phyloP scores from a whole-genome alignment of 1,140 invertebrate genomes.

The Heliconius himera region DNA sequence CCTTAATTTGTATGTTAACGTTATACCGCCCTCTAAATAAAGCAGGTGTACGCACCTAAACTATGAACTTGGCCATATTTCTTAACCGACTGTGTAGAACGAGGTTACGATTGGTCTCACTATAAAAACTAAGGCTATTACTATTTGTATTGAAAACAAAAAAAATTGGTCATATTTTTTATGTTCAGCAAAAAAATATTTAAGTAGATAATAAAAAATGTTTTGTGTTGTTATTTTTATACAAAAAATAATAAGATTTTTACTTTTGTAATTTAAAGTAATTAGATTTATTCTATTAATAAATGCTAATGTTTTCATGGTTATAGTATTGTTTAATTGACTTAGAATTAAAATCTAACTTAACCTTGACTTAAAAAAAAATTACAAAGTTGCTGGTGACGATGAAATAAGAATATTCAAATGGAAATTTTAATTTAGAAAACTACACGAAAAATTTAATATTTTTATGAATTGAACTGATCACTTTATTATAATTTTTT shows the following conservation, averaged over 20 bases:
- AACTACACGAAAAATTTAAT: too few species aligned
- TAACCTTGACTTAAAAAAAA: not conserved
- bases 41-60: not conserved
- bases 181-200: too few species aligned
- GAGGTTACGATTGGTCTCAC: slow-evolving; percentile 24
- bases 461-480: too few species aligned
- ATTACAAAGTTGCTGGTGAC: too few species aligned
- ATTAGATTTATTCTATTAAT: not conserved
- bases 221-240: not conserved
- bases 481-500: too few species aligned
- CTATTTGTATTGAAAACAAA: not conserved
- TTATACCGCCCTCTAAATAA: slow-evolving; percentile 19
- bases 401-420: too few species aligned
- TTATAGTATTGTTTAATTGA: not conserved
- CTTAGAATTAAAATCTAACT: not conserved
- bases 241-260: slow-evolving; percentile 1
- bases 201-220: not conserved
- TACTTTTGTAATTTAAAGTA: not conserved
- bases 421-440: too few species aligned
- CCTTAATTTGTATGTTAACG: slow-evolving; percentile 5
- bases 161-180: not conserved
- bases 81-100: slow-evolving; percentile 21
- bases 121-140: not conserved
- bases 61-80: slow-evolving; percentile 21
- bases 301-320: not conserved